A percentile compares a stretch with the other conserved stretches of the same genome.
Conservation (phyloP, 1,140 invertebrate species). For the Cataglyphis hispanica region DNA sequence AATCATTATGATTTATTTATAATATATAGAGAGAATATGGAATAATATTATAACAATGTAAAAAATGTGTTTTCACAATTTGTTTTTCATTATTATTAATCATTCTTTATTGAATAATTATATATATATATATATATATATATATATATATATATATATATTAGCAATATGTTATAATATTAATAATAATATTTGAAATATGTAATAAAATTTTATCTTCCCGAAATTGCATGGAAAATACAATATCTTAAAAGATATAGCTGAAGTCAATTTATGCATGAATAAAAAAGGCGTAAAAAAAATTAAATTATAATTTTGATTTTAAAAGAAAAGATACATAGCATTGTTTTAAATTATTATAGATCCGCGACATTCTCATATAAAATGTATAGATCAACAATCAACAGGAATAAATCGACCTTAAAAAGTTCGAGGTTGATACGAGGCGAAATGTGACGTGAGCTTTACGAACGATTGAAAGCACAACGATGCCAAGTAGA, state of each 20-base stretch:
- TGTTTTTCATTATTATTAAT: background rate
- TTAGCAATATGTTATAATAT: too few relatives aligned
- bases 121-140: too few relatives aligned
- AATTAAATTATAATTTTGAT: background rate
- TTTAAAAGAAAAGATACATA: background rate
- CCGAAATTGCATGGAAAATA: background rate
- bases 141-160: too few relatives aligned
- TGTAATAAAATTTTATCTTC: background rate
- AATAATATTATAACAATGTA: background rate
- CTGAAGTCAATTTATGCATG: background rate
- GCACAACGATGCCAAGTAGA: slow-evolving; percentile 52
- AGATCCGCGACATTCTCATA: background rate
- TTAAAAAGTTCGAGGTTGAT: slow-evolving; percentile 6
- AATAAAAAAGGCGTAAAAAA: background rate
- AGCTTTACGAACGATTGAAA: slow-evolving; percentile 35
- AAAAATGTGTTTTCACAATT: background rate
- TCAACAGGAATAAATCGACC: background rate
- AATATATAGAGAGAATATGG: background rate
- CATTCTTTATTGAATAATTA: too few relatives aligned
- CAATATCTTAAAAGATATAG: background rate
- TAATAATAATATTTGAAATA: background rate
- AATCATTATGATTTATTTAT: background rate
- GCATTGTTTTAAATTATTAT: background rate
- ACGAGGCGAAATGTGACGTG: slow-evolving; percentile 24
- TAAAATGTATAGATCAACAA: slow-evolving; percentile 1